Conservation (phyloP, 2,113 vertebrate species). For the Pituophis catenifer region DNA sequence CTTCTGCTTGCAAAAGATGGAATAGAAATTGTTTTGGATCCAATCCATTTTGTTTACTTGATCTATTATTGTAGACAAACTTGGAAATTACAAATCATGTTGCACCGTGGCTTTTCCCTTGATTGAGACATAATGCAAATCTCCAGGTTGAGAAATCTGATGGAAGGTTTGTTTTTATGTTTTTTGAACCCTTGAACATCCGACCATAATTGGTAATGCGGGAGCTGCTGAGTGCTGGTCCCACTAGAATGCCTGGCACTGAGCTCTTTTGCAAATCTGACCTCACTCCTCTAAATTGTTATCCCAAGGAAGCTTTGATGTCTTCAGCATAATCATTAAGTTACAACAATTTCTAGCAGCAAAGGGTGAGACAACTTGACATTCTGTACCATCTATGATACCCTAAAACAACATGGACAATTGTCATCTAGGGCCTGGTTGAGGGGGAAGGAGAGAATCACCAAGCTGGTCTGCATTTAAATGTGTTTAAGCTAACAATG, state of each 20-base stretch:
- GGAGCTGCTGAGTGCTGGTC: constrained; percentile 3
- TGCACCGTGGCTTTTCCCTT: background rate
- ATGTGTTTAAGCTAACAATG: background rate
- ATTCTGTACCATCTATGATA: constrained; percentile 5
- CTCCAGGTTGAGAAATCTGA: constrained; percentile 31
- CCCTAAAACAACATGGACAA: constrained; percentile 5
- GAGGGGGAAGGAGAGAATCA: background rate
- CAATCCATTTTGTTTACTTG: background rate
- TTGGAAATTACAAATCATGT: background rate
- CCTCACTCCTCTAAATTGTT: constrained; percentile 3
- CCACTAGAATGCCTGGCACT: background rate
- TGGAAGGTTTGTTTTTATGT: constrained; percentile 24
- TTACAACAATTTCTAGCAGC: constrained; percentile 31
- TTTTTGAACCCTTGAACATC: constrained; percentile 17
- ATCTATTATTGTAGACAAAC: background rate
- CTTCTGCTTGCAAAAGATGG: background rate
- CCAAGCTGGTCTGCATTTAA: background rate
- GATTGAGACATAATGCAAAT: constrained; percentile 50
- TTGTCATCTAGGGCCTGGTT: constrained; percentile 1
- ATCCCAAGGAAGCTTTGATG: background rate
- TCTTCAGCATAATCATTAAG: constrained; percentile 6
- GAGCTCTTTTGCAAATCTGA: constrained; percentile 24
- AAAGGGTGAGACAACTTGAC: constrained; percentile 1
- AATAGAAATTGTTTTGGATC: background rate
- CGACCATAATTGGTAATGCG: constrained; percentile 26